A percentile compares a stretch with the other conserved stretches of the same genome.
These are phyloP conservation scores for Toxostoma redivivum DNA, from an alignment of 2,113 vertebrate species.

Conservation along the genomic window DNA sequence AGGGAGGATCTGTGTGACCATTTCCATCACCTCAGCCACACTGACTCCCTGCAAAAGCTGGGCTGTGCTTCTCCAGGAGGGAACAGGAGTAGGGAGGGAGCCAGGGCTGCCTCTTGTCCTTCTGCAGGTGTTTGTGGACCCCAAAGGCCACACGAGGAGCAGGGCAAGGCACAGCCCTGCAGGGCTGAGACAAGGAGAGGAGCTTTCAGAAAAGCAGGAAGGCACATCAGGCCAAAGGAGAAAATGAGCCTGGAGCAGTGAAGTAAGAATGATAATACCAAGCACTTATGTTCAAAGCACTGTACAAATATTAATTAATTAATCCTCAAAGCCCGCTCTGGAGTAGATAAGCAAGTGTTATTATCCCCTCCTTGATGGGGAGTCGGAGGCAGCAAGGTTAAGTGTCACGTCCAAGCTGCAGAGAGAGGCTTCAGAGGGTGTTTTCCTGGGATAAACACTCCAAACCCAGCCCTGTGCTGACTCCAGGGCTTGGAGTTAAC, in stretches of 20 bases:
- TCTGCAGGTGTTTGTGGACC: neutral
- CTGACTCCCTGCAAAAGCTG: neutral
- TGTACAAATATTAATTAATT: constrained; percentile 72
- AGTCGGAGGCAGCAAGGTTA: constrained; percentile 47
- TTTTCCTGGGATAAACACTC: neutral
- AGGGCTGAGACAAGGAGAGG: neutral
- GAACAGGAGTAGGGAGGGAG: neutral
- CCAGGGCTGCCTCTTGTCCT: neutral
- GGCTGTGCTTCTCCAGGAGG: neutral
- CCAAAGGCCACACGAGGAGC: fast-evolving
- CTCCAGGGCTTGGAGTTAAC: neutral
- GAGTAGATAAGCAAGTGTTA: constrained; percentile 65
- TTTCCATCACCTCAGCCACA: neutral
- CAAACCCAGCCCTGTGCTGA: neutral
- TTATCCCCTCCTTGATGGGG: constrained; percentile 50
- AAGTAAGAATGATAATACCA: constrained; percentile 55
- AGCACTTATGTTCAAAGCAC: constrained; percentile 67
- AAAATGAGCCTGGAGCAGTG: constrained; percentile 46
- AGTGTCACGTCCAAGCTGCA: constrained; percentile 20
- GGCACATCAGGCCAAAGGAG: constrained; percentile 24
- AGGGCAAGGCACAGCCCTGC: neutral
- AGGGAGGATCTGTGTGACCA: neutral
- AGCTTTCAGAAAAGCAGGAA: neutral
- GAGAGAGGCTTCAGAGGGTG: neutral
- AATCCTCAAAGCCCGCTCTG: constrained; percentile 64